Evolutionary conservation across 2,888 invertebrate genomes (phyloP).

Genomic region (Epistrophe grossulariae): DNA sequence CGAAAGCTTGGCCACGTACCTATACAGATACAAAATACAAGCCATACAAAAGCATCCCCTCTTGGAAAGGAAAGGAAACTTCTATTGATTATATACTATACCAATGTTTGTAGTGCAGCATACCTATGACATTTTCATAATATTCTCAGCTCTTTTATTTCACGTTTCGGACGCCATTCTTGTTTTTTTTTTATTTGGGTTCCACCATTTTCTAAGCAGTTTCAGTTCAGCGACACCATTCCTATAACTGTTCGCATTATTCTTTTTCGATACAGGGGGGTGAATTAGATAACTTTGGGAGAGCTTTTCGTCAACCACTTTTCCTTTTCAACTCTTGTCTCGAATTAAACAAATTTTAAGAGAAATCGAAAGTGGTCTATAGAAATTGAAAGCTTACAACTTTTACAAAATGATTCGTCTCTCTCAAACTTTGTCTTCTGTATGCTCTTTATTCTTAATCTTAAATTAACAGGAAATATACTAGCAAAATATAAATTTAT

Average conservation of each 20-base stretch:
- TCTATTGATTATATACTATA: background rate
- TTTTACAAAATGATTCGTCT: constrained; percentile 13
- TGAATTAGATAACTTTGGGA: background rate
- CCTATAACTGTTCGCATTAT: no score
- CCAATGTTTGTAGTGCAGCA: background rate
- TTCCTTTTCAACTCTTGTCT: constrained; percentile 34
- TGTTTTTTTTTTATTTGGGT: constrained; percentile 56
- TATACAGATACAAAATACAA: no score
- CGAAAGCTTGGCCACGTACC: no score
- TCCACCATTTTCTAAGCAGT: constrained; percentile 63
- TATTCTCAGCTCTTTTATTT: constrained; percentile 24
- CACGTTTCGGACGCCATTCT: constrained; percentile 58
- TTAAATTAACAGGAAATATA: background rate
- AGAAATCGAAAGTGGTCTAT: constrained; percentile 59
- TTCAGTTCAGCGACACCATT: constrained; percentile 25
- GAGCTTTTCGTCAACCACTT: constrained; percentile 49
- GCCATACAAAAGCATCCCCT: no score
- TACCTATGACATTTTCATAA: background rate
- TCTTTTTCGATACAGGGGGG: background rate
- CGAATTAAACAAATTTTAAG: constrained; percentile 44
- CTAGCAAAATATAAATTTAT: background rate
- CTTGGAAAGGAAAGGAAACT: background rate
- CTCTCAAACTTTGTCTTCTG: background rate
- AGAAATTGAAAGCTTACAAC: constrained; percentile 31
- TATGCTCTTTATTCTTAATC: background rate